A percentile compares a stretch with the other conserved stretches of the same genome.
These are phyloP conservation scores for Protobothrops mucrosquamatus DNA, from an alignment of 2,113 vertebrate genomes.

Conservation along the genomic window DNA sequence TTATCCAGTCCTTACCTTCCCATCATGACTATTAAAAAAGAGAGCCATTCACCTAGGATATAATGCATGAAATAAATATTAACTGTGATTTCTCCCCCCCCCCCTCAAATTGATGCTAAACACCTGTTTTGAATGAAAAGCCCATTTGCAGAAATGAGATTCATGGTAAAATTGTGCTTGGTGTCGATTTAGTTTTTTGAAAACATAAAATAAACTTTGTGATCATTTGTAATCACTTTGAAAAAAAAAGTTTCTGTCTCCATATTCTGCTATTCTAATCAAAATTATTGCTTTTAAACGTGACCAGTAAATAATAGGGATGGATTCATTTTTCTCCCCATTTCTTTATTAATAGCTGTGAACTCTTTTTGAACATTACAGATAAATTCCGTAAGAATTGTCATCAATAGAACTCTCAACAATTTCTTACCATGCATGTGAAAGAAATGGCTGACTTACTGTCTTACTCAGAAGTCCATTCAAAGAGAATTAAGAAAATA, in stretches of 20 bases:
- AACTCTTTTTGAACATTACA: conserved; percentile 29
- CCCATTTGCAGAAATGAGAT: neutral
- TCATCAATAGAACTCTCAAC: conserved; percentile 7
- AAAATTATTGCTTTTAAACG: conserved; percentile 18
- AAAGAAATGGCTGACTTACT: neutral
- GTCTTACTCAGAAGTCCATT: conserved; percentile 4
- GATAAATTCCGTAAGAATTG: conserved; percentile 27
- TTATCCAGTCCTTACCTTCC: neutral
- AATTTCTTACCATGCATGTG: conserved; percentile 20
- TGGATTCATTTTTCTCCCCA: neutral
- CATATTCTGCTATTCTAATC: conserved; percentile 19
- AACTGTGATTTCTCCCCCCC: neutral
- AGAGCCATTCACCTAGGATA: neutral
- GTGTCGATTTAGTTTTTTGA: neutral
- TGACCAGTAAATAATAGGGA: neutral
- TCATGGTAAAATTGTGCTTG: neutral
- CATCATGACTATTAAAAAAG: neutral
- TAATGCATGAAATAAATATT: neutral
- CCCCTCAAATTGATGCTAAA: neutral
- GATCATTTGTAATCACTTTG: conserved; percentile 14
- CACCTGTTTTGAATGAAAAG: neutral
- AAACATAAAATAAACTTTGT: conserved; percentile 17
- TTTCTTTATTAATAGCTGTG: neutral
- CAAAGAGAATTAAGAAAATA: neutral
- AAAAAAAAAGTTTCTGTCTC: neutral